These are phyloP conservation scores for Arothron firmamentum DNA, from an alignment of 2,113 vertebrate genomes.

Conservation along the genomic window DNA sequence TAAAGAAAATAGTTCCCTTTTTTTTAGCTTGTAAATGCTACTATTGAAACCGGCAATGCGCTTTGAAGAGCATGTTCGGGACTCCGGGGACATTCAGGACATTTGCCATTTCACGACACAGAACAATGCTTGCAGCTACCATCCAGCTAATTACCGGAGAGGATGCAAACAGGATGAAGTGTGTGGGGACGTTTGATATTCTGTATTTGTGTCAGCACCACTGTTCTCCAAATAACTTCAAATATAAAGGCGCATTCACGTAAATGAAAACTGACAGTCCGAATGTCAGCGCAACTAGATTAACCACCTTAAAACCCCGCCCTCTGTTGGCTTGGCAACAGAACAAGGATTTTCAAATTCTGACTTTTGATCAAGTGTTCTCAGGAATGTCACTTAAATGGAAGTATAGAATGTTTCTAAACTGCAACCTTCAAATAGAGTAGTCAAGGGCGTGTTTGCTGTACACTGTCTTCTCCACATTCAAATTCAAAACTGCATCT, in stretches of 20 bases:
- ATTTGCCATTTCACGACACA: slow-evolving; percentile 14
- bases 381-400: too few species aligned
- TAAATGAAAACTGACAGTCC: slow-evolving; percentile 2
- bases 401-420: too few species aligned
- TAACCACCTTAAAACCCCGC: neutral
- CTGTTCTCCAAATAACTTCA: slow-evolving; percentile 1
- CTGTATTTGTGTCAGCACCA: slow-evolving; percentile 4
- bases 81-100: slow-evolving; percentile 16
- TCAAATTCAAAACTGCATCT: too few species aligned
- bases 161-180: slow-evolving; percentile 4
- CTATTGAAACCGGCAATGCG: slow-evolving; percentile 52
- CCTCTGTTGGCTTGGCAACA: too few species aligned
- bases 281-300: neutral
- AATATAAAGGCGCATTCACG: slow-evolving; percentile 4
- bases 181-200: slow-evolving; percentile 14
- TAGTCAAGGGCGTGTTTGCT: too few species aligned
- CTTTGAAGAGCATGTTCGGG: slow-evolving; percentile 25
- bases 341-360: too few species aligned
- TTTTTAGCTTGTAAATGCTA: slow-evolving; percentile 13
- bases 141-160: slow-evolving; percentile 5
- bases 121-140: slow-evolving; percentile 16
- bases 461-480: too few species aligned
- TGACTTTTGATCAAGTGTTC: too few species aligned
- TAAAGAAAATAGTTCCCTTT: too few species aligned
- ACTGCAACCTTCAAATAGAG: too few species aligned